Conservation (phyloP, 2,888 invertebrate species). For the Lasioglossum lativentre region DNA sequence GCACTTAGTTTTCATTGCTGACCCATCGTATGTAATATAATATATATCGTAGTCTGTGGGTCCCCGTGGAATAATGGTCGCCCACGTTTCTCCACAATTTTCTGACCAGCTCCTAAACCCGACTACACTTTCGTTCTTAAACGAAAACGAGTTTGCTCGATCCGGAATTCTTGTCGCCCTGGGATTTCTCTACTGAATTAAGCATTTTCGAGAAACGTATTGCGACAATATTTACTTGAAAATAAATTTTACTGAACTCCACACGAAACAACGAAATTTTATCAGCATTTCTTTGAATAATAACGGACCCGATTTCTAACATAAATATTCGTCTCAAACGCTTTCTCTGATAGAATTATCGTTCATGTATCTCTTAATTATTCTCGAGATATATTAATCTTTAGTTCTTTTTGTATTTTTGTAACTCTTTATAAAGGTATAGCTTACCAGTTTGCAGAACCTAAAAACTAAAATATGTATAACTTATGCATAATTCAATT, state of each 20-base stretch:
- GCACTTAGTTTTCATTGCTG: conserved; percentile 84
- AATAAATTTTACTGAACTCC: neutral
- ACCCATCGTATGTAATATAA: conserved; percentile 82
- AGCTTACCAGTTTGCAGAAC: neutral
- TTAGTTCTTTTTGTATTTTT: neutral
- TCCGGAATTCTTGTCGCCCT: conserved; percentile 51
- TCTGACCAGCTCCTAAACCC: conserved; percentile 60
- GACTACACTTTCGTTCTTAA: conserved; percentile 58
- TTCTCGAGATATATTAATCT: neutral
- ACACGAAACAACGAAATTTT: neutral
- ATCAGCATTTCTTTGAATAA: neutral
- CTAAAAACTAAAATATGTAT: neutral
- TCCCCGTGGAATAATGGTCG: conserved; percentile 80
- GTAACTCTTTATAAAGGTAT: too few species aligned
- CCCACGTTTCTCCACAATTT: conserved; percentile 73
- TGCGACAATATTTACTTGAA: neutral
- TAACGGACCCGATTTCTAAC: neutral
- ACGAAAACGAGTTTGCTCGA: conserved; percentile 62
- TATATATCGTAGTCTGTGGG: conserved; percentile 82
- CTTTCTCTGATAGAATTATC: neutral
- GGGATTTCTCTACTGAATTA: conserved; percentile 35
- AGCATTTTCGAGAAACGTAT: conserved; percentile 27
- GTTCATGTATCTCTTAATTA: neutral
- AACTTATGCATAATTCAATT: neutral
- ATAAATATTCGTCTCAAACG: neutral